Evolutionary conservation across 92 coral and sea anemone genomes (phyloP), one percentile per base, ranked within the genome.

Genomic region (Metridium senile): DNA sequence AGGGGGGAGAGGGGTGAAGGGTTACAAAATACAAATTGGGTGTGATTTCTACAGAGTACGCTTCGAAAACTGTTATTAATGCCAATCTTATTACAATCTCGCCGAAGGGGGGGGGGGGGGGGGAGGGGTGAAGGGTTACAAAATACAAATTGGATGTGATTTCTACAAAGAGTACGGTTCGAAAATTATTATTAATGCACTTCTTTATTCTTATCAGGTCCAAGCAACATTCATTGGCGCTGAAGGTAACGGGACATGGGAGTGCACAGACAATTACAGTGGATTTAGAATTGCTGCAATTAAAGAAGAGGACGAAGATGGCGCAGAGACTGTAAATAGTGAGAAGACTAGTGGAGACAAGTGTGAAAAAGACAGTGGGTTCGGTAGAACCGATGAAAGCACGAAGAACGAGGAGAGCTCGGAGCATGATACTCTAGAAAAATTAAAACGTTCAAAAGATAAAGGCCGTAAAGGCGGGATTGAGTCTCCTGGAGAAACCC

Each of bases 351-450:
- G 79, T 54, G 94, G 90, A 20, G 97, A 95, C 52, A 95, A 95
- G 67, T 95, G 98, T 71, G 99, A 95, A 64, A 95, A 95, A 63
- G 99, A 95, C 85, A 93, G 97, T 45, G 99, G 97, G 10, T 89
- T 95, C 65, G 97, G 99, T 7, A 84, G 91, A 30, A 95, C 97
- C 28, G 98, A 94, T 68, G 98, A 94, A 51, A 91, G 97, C 62
- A 83, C 91, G 46, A 94, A 94, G 74, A 89, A 93, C 56, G 97
- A 91, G 71, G 98, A 90, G 69, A 93, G 97, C 79, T 95, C 99
- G 65, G 99, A 85, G 75, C 96, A 88, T 56, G 99, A 95, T 61
- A 66, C 80, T 71, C 84, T 79, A 1, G 97, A 95, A 74, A 97
- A 95, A 63, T 76, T 72, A 0, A 76, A 73, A 43, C 82, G 56